Conservation (phyloP, 2,888 invertebrate genomes). For the Cephus runcator region DNA sequence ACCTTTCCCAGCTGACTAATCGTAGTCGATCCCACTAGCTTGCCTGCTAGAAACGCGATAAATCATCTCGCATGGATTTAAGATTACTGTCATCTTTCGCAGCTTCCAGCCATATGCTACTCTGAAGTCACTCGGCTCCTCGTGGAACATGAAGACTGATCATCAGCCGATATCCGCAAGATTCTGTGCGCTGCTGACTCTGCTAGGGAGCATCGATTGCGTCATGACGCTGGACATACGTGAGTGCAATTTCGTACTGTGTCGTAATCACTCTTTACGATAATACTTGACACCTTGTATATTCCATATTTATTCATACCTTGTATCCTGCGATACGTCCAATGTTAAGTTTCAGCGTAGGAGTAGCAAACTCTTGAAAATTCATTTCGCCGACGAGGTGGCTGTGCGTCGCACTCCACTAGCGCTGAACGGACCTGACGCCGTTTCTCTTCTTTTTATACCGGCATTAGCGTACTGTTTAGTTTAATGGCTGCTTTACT, state of each 20-base stretch:
- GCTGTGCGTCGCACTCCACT: background rate
- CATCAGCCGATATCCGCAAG: constrained; percentile 51
- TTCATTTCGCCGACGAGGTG: background rate
- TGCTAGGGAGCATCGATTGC: constrained; percentile 45
- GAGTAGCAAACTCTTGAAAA: background rate
- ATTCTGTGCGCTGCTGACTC: constrained; percentile 45
- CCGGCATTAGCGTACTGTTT: background rate
- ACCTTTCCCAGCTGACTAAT: background rate
- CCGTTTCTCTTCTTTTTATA: background rate
- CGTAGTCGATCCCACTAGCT: background rate
- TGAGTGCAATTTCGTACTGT: constrained; percentile 38
- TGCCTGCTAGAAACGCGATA: background rate
- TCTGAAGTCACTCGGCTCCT: background rate
- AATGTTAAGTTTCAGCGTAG: background rate
- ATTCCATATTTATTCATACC: background rate
- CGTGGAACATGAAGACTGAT: constrained; percentile 58
- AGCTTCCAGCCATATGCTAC: background rate
- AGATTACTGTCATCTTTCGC: background rate
- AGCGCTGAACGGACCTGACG: background rate
- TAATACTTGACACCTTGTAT: background rate
- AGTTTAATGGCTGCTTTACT: background rate
- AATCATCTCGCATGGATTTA: background rate
- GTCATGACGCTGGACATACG: constrained; percentile 54
- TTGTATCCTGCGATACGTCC: background rate
- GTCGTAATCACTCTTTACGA: background rate